Evolutionary conservation across 92 coral and sea anemone species (phyloP).

Genomic region (Heliopora coerulea): DNA sequence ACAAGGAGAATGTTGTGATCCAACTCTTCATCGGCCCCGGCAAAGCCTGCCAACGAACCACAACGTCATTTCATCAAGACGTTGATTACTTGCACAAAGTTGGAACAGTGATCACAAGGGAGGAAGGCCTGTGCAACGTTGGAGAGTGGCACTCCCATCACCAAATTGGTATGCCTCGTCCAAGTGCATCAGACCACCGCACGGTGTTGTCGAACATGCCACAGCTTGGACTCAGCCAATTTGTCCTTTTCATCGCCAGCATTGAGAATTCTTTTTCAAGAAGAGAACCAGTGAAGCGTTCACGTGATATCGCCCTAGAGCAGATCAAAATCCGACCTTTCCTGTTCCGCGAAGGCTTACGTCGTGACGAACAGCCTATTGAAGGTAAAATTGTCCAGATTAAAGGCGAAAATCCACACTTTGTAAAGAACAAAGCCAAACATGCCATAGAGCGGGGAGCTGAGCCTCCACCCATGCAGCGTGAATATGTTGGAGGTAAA

Average conservation of each 20-base stretch:
- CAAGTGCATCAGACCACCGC: conserved; percentile 77
- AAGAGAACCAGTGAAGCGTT: conserved; percentile 5
- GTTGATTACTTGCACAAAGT: conserved; percentile 61
- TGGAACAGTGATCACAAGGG: conserved; percentile 58
- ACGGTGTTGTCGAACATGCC: conserved; percentile 90
- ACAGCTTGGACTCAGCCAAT: conserved; percentile 63
- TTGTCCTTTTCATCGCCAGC: conserved; percentile 78
- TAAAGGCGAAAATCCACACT: not conserved
- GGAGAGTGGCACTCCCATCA: conserved; percentile 99
- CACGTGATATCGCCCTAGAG: conserved; percentile 1
- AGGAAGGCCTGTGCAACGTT: conserved; percentile 82
- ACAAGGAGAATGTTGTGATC: conserved; percentile 63
- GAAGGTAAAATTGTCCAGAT: not conserved
- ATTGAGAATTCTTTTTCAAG: not conserved
- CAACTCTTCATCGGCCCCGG: conserved; percentile 89
- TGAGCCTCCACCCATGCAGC: not conserved
- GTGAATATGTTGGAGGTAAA: not conserved
- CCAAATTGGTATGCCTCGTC: conserved; percentile 69
- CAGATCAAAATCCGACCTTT: not conserved
- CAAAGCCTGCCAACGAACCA: conserved; percentile 52
- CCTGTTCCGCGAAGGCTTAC: conserved; percentile 1
- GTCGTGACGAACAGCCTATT: not conserved
- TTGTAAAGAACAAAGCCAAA: not conserved
- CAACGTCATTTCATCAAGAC: conserved; percentile 76
- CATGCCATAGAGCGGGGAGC: not conserved